These are phyloP conservation scores for Notolabrus celidotus DNA, from an alignment of 2,797 vertebrate species.

Conservation along the genomic window DNA sequence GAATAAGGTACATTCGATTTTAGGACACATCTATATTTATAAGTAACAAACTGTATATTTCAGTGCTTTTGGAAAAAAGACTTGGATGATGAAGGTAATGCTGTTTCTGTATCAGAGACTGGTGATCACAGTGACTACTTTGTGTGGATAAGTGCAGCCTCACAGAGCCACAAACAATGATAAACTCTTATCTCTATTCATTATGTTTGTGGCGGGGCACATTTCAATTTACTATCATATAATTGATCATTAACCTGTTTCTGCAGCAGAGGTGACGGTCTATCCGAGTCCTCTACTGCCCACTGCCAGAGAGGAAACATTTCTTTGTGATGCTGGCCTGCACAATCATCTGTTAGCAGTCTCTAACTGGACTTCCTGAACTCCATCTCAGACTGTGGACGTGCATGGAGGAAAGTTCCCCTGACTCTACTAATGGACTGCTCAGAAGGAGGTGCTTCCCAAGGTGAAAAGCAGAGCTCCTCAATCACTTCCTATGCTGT, in stretches of 20 bases:
- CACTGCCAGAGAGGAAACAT: background rate
- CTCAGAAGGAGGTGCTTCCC: background rate
- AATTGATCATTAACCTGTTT: constrained; percentile 2
- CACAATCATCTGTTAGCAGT: background rate
- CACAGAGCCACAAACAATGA: background rate
- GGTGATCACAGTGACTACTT: background rate
- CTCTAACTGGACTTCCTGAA: background rate
- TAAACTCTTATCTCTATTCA: background rate
- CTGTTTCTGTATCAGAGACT: background rate
- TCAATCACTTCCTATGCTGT: constrained; percentile 24
- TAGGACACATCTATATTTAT: no score
- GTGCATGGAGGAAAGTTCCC: constrained; percentile 2
- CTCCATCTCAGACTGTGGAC: background rate
- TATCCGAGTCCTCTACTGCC: background rate
- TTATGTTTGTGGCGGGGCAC: background rate
- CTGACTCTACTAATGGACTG: constrained; percentile 27
- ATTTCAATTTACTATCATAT: constrained; percentile 6
- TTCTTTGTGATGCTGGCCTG: background rate
- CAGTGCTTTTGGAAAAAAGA: background rate
- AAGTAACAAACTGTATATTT: no score
- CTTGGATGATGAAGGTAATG: background rate
- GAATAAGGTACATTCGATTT: background rate
- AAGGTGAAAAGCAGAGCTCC: background rate
- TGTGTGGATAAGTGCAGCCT: background rate
- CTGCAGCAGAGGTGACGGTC: background rate